Base-by-base conservation (phyloP, 2,797 vertebrate genomes). In the Cossypha caffra region DNA sequence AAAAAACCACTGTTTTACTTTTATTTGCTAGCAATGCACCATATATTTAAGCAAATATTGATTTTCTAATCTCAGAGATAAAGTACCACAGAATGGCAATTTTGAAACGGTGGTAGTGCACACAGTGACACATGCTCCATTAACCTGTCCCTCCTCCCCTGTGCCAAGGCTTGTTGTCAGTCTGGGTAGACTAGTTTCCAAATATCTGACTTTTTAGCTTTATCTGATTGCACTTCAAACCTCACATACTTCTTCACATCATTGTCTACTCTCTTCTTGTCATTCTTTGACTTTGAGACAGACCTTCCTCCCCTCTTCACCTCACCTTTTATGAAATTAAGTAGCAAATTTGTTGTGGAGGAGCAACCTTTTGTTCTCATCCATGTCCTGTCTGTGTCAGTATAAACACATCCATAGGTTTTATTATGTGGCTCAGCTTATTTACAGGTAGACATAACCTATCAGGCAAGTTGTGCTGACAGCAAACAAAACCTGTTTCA, bases 21-120 rank as follows among this genome's bases (percentile, higher is more conserved):
- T 88, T 91, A 96, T 93, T 95, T 95, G 92, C 82, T 86, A 91
- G 87, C 85, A 92, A 35, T 75, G 66, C 87, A 83, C 78, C 72
- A 72, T 95, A 93, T 93, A 91, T 95, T 93, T 94, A 90, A 94
- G 94, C 68, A 96, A 92, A 95, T 95, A 95, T 96, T 95, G 94
- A 96, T 96, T 96, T 96, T 95, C 57, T 88, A 83, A 95, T 90
- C 84, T 66, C 38, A 42, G 81, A 96, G 91, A 94, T 92, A 62
- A 89, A 96, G 81, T 86, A 66, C n/a, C 92, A 62, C 15, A 84
- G 78, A 91, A 92, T 26, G 55, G 75, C 51, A 86, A 93, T 92
- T 93, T 91, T 93, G 64, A 90, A 96, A 69, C 1, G 0, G 38
- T 38, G 28, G 40, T 48, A 86, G 37, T 48, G 54, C 81, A 75